A percentile compares a stretch with the other conserved stretches of the same genome.
Evolutionary conservation across 2,888 invertebrate genomes (phyloP).

Genomic region (Mantis religiosa): DNA sequence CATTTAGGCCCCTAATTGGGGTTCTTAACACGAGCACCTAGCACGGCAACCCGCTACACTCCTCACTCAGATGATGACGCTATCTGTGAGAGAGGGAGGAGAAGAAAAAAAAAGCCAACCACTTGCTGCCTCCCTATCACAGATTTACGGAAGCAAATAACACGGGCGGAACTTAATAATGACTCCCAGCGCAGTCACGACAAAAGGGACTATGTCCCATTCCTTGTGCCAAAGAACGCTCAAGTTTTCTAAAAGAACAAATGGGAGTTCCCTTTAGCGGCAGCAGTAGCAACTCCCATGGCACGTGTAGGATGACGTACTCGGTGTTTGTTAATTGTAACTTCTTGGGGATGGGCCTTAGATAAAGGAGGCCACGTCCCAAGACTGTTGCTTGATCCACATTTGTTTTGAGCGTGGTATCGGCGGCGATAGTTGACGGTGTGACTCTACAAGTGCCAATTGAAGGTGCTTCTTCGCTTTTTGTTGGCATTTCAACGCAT

Average conservation of each 20-base stretch:
- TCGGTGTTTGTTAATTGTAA: not conserved
- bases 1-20: conserved; percentile 12
- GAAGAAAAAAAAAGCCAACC: not conserved
- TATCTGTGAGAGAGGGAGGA: not conserved
- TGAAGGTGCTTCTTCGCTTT: conserved; percentile 1
- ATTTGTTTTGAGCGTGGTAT: not conserved
- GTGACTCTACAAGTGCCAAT: not conserved
- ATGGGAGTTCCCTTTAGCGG: not conserved
- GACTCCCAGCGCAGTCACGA: not conserved
- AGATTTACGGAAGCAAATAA: conserved; percentile 2
- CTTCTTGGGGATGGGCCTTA: not conserved
- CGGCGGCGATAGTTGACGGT: not conserved
- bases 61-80: not conserved
- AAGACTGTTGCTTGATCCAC: not conserved
- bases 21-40: conserved; percentile 6
- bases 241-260: not conserved
- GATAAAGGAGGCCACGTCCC: not conserved
- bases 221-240: not conserved
- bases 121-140: not conserved
- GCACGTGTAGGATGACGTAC: not conserved
- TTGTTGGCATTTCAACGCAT: not conserved
- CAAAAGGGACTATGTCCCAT: not conserved
- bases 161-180: not conserved
- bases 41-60: not conserved
- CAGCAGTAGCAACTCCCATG: not conserved